Evolutionary conservation across 2,888 invertebrate genomes (phyloP).

Genomic region (Drosophila niveifrons): DNA sequence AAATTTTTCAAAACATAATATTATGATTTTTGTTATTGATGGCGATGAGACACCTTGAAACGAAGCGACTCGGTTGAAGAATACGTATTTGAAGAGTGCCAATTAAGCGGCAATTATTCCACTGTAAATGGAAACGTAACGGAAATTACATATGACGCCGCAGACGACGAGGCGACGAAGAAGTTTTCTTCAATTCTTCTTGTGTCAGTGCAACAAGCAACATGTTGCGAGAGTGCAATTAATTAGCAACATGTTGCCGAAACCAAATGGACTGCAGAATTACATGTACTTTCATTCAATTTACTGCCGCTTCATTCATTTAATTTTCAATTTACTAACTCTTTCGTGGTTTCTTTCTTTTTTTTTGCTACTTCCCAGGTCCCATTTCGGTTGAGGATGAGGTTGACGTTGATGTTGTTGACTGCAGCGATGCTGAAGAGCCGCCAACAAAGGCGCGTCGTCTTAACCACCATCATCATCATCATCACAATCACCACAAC

Average conservation of each 20-base stretch:
- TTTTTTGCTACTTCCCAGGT: slow-evolving; percentile 73
- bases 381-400: slow-evolving; percentile 87
- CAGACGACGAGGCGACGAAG: slow-evolving; percentile 1
- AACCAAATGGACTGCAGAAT: slow-evolving; percentile 7
- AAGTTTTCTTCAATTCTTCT: background rate
- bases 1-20: slow-evolving; percentile 11
- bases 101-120: slow-evolving; percentile 65
- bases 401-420: slow-evolving; percentile 90
- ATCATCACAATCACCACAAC: slow-evolving; percentile 40
- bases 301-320: slow-evolving; percentile 23
- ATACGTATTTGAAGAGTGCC: slow-evolving; percentile 43
- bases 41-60: slow-evolving; percentile 35
- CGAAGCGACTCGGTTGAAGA: slow-evolving; percentile 23
- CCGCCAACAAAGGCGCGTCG: slow-evolving; percentile 82
- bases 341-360: background rate
- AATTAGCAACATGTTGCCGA: slow-evolving; percentile 44
- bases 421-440: slow-evolving; percentile 89
- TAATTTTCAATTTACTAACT: slow-evolving; percentile 43
- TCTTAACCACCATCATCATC: slow-evolving; percentile 68
- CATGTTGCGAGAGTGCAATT: slow-evolving; percentile 26
- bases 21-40: slow-evolving; percentile 10
- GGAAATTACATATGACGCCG: slow-evolving; percentile 60
- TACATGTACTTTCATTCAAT: slow-evolving; percentile 42
- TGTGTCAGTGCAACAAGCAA: slow-evolving; percentile 17
- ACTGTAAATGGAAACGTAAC: slow-evolving; percentile 60